phyloP scores from a whole-genome alignment of 2,797 vertebrate genomes.

The Gambusia yucatana region DNA sequence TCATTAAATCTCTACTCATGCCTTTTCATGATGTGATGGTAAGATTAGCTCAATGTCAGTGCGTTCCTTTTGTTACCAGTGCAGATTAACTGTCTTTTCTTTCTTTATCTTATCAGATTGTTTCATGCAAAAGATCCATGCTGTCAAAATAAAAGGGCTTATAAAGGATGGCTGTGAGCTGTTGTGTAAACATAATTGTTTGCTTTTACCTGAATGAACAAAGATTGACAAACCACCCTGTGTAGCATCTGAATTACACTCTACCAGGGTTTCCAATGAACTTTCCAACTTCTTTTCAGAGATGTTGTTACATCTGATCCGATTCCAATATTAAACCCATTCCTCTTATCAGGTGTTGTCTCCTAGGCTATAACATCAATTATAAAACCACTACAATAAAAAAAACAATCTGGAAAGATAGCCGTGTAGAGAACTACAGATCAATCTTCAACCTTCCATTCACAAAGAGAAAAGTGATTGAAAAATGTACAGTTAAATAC shows the following conservation, averaged over 20 bases:
- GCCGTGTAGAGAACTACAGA: not conserved
- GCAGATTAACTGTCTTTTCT: conserved; percentile 41
- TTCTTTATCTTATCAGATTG: conserved; percentile 33
- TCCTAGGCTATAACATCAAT: not conserved
- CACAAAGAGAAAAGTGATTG: not conserved
- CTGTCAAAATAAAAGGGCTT: not conserved
- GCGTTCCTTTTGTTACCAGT: conserved; percentile 18
- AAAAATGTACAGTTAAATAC: not conserved
- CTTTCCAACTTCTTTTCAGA: not conserved
- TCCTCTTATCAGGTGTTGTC: not conserved
- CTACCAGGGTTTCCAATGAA: not conserved
- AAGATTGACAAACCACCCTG: not conserved
- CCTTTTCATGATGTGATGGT: not conserved
- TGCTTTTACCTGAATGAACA: not conserved
- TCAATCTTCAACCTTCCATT: not conserved
- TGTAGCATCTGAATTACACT: not conserved
- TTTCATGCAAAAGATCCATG: conserved; percentile 28
- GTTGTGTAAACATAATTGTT: not conserved
- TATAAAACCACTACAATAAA: not conserved
- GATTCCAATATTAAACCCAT: not conserved
- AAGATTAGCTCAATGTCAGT: not conserved
- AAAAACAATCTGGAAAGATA: not conserved
- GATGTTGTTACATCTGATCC: not conserved
- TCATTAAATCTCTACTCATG: not conserved
- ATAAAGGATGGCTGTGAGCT: not conserved